Evolutionary conservation across 2,113 vertebrate genomes (phyloP), one percentile per base, ranked within the genome.

Genomic region (Boleophthalmus pectinirostris): DNA sequence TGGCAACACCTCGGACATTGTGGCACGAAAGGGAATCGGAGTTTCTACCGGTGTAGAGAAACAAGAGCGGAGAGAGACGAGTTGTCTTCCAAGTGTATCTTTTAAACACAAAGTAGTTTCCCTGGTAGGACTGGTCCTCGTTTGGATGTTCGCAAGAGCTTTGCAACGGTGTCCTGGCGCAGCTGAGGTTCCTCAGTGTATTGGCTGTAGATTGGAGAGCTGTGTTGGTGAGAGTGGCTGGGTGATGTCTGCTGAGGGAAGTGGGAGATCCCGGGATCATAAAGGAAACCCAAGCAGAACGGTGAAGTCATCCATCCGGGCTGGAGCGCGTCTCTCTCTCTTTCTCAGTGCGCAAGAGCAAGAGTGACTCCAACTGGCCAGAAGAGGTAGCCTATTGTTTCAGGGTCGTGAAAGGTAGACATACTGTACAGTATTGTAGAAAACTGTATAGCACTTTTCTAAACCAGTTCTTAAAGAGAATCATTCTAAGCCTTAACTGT

Each of bases 301-400:
- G 94, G 95, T 97, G 96, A 97, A 97, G 96, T 97, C 96, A 97
- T 97, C 93, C 93, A 96, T 95, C 95, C 94, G 95, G 94, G 95
- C 87, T 92, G 93, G 80, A 76, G 82, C 81, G 88, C 38, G 89
- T 20, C 73, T 45, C 85, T 79, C 79, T 78, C 89, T 80, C 64
- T 38, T 20, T 75, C 84, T 68, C 86, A 76, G 75, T 46, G 81
- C 69, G 80, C 24, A 89, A 85, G 82, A 82, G 79, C 77, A 92
- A 90, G 72, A 90, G 92, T 66, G 94, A 90, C 93, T 86, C 75
- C 93, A 84, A 86, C 87, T 90, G 93, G 93, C 81, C 72, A 87
- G 73, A 82, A 71, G 54, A 66, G 85, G 75, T 82, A 89, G 1
- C 82, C 38, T 43, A 78, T 51, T 67, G 38, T 13, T 6, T 15